Base-by-base conservation (phyloP, 2,888 invertebrate species). In the Ormyrus thymus region DNA sequence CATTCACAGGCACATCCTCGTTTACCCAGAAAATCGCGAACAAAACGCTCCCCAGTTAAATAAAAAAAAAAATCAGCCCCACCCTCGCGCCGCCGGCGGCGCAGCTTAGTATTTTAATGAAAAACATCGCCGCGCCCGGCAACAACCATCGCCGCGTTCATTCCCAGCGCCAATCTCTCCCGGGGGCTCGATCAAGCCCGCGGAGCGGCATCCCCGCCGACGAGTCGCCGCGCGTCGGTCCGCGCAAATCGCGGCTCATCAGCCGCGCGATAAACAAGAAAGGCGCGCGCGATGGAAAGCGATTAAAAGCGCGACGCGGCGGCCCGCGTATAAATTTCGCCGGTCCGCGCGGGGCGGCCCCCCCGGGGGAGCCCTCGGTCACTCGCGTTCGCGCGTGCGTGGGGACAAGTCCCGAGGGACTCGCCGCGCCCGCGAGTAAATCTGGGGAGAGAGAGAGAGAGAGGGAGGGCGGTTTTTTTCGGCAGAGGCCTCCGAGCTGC, bases 261-360 rank as follows among this genome's bases (percentile, higher is more conserved):
- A 70, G 11, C 9, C 72, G 9, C 45, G 10, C 43, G 6, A 58
- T 13, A 65, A 69, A 59, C 29, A 71, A 61, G 3, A 69, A 48
- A 10, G 46, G n/a, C 51, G 50, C 15, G 50, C n/a, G 13, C 46
- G 68, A 68, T 66, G 72, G 65, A 61, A 65, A 65, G 46, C 71
- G 77, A 77, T 72, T 77, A 77, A 77, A 77, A 72, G 45, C 50
- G 64, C 48, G 48, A n/a, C 70, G 3, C 29, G 29, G 29, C 29
- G 29, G 4, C 29, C 29, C 29, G 2, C 48, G 29, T 58, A 10
- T 56, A 43, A 58, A 65, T 71, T 71, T 77, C 71, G 59, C 50
- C 77, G 59, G 65, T 71, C 62, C 69, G 46, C 46, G n/a, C 2
- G 45, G 5, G 46, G 53, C 43, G 5, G 46, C 0, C 6, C 10